Evolutionary conservation across 2,113 vertebrate species (phyloP).

Genomic region (Cyprichromis sp.): DNA sequence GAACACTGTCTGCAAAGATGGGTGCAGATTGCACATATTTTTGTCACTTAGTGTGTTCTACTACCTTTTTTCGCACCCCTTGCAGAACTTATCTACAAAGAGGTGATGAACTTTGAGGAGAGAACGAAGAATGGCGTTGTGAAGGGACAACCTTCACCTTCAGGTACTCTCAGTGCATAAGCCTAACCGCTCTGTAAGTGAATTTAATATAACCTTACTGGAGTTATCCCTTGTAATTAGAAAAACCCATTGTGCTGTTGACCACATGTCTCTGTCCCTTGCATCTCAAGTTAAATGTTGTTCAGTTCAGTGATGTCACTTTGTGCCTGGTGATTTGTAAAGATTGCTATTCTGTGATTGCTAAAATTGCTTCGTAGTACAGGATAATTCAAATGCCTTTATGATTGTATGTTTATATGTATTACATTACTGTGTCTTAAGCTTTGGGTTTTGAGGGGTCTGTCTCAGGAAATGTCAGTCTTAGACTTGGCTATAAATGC

Average conservation of each 20-base stretch:
- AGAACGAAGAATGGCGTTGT: slow-evolving; percentile 98
- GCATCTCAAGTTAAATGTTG: slow-evolving; percentile 26
- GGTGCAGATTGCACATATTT: background rate
- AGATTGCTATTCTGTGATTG: background rate
- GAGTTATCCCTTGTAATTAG: slow-evolving; percentile 56
- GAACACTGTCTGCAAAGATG: background rate
- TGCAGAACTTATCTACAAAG: slow-evolving; percentile 98
- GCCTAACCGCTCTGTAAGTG: slow-evolving; percentile 79
- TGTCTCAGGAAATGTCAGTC: background rate
- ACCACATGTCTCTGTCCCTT: slow-evolving; percentile 59
- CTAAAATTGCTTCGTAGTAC: background rate
- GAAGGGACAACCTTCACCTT: slow-evolving; percentile 99
- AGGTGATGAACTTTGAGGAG: slow-evolving; percentile 99
- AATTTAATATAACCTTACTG: slow-evolving; percentile 69
- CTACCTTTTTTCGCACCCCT: background rate
- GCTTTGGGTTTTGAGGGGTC: slow-evolving; percentile 50
- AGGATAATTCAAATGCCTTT: background rate
- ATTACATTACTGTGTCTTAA: slow-evolving; percentile 28
- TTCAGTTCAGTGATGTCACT: background rate
- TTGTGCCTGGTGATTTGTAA: background rate
- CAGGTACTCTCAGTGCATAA: slow-evolving; percentile 96
- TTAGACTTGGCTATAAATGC: background rate
- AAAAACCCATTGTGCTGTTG: slow-evolving; percentile 61
- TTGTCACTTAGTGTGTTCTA: background rate
- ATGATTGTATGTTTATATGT: slow-evolving; percentile 4